Base-by-base conservation (phyloP, 1,140 invertebrate genomes). In the Caenorhabditis inopinata region DNA sequence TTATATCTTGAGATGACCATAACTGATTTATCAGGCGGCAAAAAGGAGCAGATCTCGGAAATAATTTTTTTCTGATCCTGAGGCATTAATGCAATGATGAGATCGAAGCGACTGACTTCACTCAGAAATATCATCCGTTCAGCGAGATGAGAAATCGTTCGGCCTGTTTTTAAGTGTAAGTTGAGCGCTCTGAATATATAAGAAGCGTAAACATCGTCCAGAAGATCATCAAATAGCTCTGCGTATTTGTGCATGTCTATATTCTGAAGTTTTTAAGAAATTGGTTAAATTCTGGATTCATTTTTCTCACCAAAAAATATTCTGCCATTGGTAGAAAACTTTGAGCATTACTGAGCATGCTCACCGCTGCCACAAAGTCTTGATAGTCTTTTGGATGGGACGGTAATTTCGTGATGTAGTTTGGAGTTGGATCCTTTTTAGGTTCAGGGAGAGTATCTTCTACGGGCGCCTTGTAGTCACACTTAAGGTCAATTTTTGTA, bases 91-190 rank as follows among this genome's bases (percentile, higher is more conserved):
- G 38, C 21, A 9, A 53, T 18, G 18, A 78, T 16, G 11, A 78
- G 49, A 47, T 78, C 76, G 32, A 78, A 78, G 5, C 76, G 49
- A 29, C 51, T 78, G 38, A 78, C 12, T 7, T 78, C 76, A 1
- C 47, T 18, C 4, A 78, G 38, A 5, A 21, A 11, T 23, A 78
- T 25, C 32, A 78, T 27, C 27, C 32, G n/a, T 62, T 27, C n/a
- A 14, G 38, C 21, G 76, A 68, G 35, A 62, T 25, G 9, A 7
- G 21, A 1, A 25, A 62, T 32, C 3, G 18, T 18, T 6, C 21
- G 16, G 6, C 38, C n/a, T 5, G 25, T 45, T 51, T 62, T 32
- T 16, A 78, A 16, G 11, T 46, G 38, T 2, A 32, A 42, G 18
- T 25, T 23, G 14, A 78, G 76, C 14, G 49, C 76, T 4, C 68